Evolutionary conservation across 2,797 vertebrate species (phyloP), one percentile per base, ranked within the genome.

Genomic region (Octomys mimax): DNA sequence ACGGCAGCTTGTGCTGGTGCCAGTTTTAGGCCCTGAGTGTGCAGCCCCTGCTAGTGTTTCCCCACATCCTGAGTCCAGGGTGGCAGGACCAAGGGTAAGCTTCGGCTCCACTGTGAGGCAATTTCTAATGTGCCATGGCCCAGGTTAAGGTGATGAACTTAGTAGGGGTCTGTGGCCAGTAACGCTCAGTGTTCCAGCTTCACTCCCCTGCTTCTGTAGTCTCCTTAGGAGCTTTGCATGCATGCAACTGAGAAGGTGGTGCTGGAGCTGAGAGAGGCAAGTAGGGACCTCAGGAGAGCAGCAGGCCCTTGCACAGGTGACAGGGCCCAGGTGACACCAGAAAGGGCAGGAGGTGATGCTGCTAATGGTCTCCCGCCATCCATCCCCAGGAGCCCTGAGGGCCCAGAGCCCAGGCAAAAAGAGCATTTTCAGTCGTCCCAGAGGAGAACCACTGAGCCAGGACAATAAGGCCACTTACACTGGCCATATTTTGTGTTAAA

Each of bases 381-480:
- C 11, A 1, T 84, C 77, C 75, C 28, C 4, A 0, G 26, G 89
- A 94, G 6, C 94, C 89, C 70, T 22, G n/a, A 87, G 94, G 89
- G 49, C 94, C 66, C 24, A 5, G 87, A 78, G 84, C 46, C 83
- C 73, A 2, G 21, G 52, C 92, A 89, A 97, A 97, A 98, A 97
- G 97, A 97, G 94, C 97, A 97, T 97, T 96, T 94, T 46, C 61
- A 46, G 0, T 28, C 21, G 18, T 79, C 97, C 86, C 96, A 21
- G 21, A 95, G 78, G 97, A 96, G 0, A 79, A 5, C 19, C 79
- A 81, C 78, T 97, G 96, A 98, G 66, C 93, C 93, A 91, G 96
- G 97, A 97, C 96, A 97, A 98, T 97, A 94, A 97, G 92, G 81
- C 92, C 94, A 91, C 80, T 96, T 89, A 93, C 9, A 98, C 90